Percentiles rank a stretch among this genome's conserved stretches.
These are phyloP conservation scores for Elachura formosa DNA, from an alignment of 2,113 vertebrate species.

Conservation along the genomic window DNA sequence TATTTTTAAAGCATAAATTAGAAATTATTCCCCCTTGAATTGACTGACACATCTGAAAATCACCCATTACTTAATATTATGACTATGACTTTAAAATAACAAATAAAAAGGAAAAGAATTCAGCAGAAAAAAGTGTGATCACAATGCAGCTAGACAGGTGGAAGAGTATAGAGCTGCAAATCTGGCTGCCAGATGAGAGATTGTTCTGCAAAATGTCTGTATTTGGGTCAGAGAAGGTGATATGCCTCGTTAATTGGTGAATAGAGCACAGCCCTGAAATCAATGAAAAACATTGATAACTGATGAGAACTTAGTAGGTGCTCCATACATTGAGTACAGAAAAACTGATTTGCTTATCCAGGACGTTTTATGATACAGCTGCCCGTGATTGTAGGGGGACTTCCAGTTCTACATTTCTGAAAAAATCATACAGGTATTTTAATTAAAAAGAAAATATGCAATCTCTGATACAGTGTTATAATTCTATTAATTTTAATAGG, in stretches of 20 bases:
- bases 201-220: not conserved
- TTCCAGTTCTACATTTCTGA: not conserved
- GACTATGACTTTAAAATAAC: not conserved
- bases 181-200: not conserved
- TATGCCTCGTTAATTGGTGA: conserved; percentile 6
- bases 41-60: not conserved
- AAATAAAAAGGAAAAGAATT: not conserved
- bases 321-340: not conserved
- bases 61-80: not conserved
- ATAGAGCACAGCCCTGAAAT: not conserved
- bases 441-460: not conserved
- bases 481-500: not conserved
- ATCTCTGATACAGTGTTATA: not conserved
- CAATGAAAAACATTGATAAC: not conserved
- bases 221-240: conserved; percentile 42
- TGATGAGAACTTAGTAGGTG: not conserved
- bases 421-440: not conserved
- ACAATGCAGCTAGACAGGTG: conserved; percentile 4
- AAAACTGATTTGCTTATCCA: not conserved
- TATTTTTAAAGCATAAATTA: conserved; percentile 1
- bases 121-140: not conserved
- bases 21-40: not conserved
- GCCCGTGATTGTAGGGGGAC: not conserved
- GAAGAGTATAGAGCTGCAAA: conserved; percentile 22
- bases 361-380: not conserved